Percentiles rank a stretch among this genome's conserved stretches.
Evolutionary conservation across 2,888 invertebrate genomes (phyloP).

Genomic region (Apotomis capreana): DNA sequence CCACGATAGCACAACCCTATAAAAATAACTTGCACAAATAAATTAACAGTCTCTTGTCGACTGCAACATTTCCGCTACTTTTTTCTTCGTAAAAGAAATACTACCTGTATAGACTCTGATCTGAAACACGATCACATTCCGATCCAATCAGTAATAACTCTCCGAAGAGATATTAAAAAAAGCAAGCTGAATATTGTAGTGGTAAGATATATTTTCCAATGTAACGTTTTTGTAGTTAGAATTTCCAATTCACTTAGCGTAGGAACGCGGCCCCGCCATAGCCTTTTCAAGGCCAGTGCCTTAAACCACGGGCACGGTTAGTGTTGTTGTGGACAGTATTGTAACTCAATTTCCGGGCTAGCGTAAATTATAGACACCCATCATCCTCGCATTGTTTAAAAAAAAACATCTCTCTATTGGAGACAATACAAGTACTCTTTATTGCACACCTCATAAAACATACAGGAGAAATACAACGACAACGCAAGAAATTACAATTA

Average conservation of each 20-base stretch:
- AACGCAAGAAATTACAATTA: too few species aligned
- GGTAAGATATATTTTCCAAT: conserved; percentile 1
- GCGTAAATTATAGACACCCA: not conserved
- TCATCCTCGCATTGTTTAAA: too few species aligned
- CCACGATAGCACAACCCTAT: not conserved
- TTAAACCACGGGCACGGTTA: conserved; percentile 25
- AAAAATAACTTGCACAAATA: not conserved
- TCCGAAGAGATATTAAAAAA: not conserved
- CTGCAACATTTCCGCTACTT: conserved; percentile 21
- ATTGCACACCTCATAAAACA: too few species aligned
- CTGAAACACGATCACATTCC: not conserved
- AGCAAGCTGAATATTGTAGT: not conserved
- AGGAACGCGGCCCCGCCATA: conserved; percentile 21
- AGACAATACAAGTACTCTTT: too few species aligned
- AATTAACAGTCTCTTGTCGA: not conserved
- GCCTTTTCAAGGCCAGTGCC: conserved; percentile 39
- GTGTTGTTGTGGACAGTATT: conserved; percentile 4
- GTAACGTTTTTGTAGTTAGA: conserved; percentile 14
- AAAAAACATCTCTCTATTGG: too few species aligned
- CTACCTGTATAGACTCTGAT: conserved; percentile 10
- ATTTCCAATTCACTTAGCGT: conserved; percentile 30
- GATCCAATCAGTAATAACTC: conserved; percentile 18
- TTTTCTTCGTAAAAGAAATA: conserved; percentile 18
- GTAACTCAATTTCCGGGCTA: not conserved
- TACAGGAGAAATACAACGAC: too few species aligned